Conservation (phyloP, 2,797 vertebrate genomes). For the Ctenosaura bakeri region DNA sequence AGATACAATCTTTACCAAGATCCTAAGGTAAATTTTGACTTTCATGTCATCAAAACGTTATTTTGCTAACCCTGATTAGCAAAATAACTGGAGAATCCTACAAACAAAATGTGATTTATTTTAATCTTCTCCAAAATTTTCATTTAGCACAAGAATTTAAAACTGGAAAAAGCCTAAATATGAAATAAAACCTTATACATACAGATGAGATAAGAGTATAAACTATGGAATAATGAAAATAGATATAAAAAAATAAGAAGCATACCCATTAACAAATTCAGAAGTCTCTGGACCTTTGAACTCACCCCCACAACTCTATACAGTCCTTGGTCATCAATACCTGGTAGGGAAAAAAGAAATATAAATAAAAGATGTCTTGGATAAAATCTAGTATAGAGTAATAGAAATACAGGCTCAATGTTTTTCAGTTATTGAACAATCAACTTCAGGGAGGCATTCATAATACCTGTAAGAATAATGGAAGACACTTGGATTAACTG, state of each 20-base stretch:
- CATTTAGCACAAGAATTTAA: neutral
- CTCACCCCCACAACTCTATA: constrained; percentile 98
- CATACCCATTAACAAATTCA: constrained; percentile 97
- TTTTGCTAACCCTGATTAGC: neutral
- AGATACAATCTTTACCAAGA: neutral
- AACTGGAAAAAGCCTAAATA: neutral
- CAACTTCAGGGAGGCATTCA: constrained; percentile 44
- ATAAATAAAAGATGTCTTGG: constrained; percentile 22
- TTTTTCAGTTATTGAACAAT: constrained; percentile 20
- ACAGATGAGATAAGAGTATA: constrained; percentile 64
- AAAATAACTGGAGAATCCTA: neutral
- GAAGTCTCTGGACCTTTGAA: constrained; percentile 98
- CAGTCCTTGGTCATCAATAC: constrained; percentile 97
- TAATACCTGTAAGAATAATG: neutral
- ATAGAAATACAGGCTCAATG: constrained; percentile 28
- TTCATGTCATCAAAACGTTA: neutral
- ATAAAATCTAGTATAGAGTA: no score
- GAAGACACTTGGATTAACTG: neutral
- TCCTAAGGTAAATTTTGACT: constrained; percentile 8
- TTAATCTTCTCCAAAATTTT: neutral
- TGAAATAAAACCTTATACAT: constrained; percentile 22
- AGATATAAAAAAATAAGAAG: constrained; percentile 79
- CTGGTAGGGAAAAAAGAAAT: constrained; percentile 77
- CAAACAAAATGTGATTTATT: neutral
- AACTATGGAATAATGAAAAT: constrained; percentile 53